These are phyloP conservation scores for Penaeus japonicus DNA, from an alignment of 1,140 invertebrate genomes.

Conservation along the genomic window DNA sequence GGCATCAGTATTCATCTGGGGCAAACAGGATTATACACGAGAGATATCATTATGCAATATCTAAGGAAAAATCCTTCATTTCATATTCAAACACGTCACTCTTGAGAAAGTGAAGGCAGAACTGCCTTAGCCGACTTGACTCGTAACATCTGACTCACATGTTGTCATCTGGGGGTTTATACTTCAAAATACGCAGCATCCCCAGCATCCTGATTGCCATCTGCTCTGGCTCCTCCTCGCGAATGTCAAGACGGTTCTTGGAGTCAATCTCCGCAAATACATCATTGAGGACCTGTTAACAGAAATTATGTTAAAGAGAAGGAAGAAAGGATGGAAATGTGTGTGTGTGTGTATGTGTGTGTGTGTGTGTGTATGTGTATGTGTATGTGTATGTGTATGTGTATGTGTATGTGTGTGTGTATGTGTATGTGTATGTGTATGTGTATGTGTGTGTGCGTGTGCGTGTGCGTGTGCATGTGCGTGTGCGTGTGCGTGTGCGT, in stretches of 20 bases:
- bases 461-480: background rate
- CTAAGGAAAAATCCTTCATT: background rate
- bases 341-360: background rate
- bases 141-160: slow-evolving; percentile 56
- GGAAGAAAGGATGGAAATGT: background rate
- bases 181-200: slow-evolving; percentile 73
- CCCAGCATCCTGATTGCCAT: slow-evolving; percentile 72
- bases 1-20: no score
- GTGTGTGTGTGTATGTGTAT: background rate
- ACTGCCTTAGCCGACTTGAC: background rate
- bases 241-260: slow-evolving; percentile 71
- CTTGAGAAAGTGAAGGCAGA: background rate
- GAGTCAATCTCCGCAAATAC: slow-evolving; percentile 74
- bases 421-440: background rate
- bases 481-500: background rate
- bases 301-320: background rate
- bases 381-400: background rate
- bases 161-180: slow-evolving; percentile 71
- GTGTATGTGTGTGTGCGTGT: background rate
- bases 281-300: slow-evolving; percentile 71
- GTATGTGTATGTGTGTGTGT: background rate
- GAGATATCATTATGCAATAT: background rate
- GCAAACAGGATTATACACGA: background rate
- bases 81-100: background rate
- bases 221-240: slow-evolving; percentile 72